Conservation (phyloP, 2,888 invertebrate species). For the Cataglyphis altisquamis region DNA sequence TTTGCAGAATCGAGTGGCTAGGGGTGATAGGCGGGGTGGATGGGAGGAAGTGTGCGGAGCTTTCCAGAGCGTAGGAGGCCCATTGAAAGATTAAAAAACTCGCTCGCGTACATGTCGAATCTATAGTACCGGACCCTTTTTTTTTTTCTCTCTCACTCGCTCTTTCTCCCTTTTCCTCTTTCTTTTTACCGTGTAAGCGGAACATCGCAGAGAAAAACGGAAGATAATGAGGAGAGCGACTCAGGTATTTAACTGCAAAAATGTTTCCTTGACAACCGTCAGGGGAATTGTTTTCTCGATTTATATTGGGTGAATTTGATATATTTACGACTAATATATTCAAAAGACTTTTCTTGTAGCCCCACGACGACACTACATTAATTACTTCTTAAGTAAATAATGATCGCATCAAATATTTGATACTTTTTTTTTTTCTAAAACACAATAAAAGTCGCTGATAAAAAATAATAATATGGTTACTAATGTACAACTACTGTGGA, state of each 20-base stretch:
- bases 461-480: conserved; percentile 7
- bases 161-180: conserved; percentile 18
- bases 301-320: neutral
- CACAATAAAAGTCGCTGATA: neutral
- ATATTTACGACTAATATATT: neutral
- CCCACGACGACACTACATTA: neutral
- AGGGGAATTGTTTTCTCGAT: conserved; percentile 38
- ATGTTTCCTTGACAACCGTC: conserved; percentile 69
- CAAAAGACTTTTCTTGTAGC: neutral
- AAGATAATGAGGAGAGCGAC: conserved; percentile 49
- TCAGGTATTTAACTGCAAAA: conserved; percentile 75
- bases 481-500: conserved; percentile 17
- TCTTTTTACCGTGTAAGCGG: conserved; percentile 64
- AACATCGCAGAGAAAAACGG: conserved; percentile 65
- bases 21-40: conserved; percentile 44
- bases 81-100: conserved; percentile 81
- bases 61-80: conserved; percentile 74
- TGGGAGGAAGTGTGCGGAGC: conserved; percentile 49
- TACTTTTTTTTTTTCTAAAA: neutral
- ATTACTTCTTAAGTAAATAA: neutral
- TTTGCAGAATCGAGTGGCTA: conserved; percentile 65
- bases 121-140: conserved; percentile 68
- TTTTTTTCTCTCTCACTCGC: conserved; percentile 30
- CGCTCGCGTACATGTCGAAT: conserved; percentile 77
- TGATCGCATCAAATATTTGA: neutral